phyloP scores from a whole-genome alignment of 2,888 invertebrate genomes.

The Allacma fusca region DNA sequence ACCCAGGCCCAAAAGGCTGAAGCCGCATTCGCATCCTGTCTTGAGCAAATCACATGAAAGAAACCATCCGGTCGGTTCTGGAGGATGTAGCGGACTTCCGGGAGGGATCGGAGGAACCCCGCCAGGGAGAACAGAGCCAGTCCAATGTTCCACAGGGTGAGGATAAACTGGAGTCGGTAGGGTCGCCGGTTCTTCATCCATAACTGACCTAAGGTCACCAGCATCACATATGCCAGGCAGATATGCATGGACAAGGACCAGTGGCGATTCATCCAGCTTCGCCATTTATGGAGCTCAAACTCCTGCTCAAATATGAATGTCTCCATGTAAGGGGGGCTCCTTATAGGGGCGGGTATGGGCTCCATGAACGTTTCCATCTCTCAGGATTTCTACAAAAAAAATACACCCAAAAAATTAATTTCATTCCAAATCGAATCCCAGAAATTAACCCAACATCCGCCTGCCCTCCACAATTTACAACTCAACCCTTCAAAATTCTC shows the following conservation, averaged over 20 bases:
- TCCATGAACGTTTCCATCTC: slow-evolving; percentile 38
- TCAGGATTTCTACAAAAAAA: too few species aligned
- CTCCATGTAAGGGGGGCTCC: slow-evolving; percentile 52
- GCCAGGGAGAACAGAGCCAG: slow-evolving; percentile 94
- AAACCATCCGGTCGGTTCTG: slow-evolving; percentile 79
- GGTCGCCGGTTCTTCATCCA: slow-evolving; percentile 91
- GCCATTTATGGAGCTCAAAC: slow-evolving; percentile 55
- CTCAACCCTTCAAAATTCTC: too few species aligned
- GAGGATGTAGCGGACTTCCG: slow-evolving; percentile 88
- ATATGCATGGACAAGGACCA: slow-evolving; percentile 74
- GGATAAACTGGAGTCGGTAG: slow-evolving; percentile 84
- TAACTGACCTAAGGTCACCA: slow-evolving; percentile 91
- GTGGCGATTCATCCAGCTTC: slow-evolving; percentile 45
- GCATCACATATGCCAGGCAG: slow-evolving; percentile 87
- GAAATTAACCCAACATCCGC: too few species aligned
- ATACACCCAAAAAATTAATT: too few species aligned
- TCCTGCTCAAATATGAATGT: slow-evolving; percentile 51
- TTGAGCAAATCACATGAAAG: slow-evolving; percentile 71
- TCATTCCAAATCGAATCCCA: too few species aligned
- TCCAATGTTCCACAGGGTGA: slow-evolving; percentile 90
- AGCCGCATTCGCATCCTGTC: slow-evolving; percentile 35
- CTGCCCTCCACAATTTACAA: too few species aligned
- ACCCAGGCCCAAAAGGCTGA: slow-evolving; percentile 97
- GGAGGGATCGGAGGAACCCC: slow-evolving; percentile 89
- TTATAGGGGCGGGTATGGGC: slow-evolving; percentile 51